Evolutionary conservation across 2,797 vertebrate genomes (phyloP).

Genomic region (Syngnathus acus): DNA sequence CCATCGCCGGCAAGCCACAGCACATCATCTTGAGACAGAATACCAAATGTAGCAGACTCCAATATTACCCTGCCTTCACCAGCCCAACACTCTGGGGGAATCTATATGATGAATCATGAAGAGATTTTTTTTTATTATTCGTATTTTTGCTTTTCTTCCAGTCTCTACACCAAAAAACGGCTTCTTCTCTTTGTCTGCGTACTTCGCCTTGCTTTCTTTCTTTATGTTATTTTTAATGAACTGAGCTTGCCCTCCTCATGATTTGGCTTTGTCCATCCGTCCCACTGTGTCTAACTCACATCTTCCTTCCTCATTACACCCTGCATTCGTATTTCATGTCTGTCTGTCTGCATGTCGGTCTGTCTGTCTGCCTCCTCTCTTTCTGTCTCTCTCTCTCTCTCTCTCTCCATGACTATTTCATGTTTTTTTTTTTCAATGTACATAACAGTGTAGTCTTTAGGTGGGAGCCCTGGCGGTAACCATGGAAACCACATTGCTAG

Average conservation of each 20-base stretch:
- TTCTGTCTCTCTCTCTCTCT: slow-evolving; percentile 9
- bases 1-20: slow-evolving; percentile 42
- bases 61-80: slow-evolving; percentile 62
- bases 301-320: slow-evolving; percentile 34
- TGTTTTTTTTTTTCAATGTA: slow-evolving; percentile 61
- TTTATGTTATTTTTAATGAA: slow-evolving; percentile 32
- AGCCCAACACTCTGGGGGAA: slow-evolving; percentile 67
- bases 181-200: slow-evolving; percentile 49
- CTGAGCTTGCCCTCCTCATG: slow-evolving; percentile 50
- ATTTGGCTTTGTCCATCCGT: slow-evolving; percentile 50
- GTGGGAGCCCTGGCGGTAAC: slow-evolving; percentile 74
- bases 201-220: slow-evolving; percentile 18
- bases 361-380: not conserved
- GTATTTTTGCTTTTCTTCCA: slow-evolving; percentile 28
- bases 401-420: slow-evolving; percentile 5
- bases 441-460: slow-evolving; percentile 77
- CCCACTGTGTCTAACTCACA: slow-evolving; percentile 28
- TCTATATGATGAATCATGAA: slow-evolving; percentile 74
- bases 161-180: slow-evolving; percentile 43
- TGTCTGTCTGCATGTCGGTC: too few species aligned
- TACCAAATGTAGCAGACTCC: slow-evolving; percentile 72
- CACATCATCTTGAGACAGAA: slow-evolving; percentile 69
- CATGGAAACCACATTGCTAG: slow-evolving; percentile 81
- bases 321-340: slow-evolving; percentile 18
- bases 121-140: slow-evolving; percentile 56